Evolutionary conservation across 2,113 vertebrate genomes (phyloP).

Genomic region (Hylia prasina): DNA sequence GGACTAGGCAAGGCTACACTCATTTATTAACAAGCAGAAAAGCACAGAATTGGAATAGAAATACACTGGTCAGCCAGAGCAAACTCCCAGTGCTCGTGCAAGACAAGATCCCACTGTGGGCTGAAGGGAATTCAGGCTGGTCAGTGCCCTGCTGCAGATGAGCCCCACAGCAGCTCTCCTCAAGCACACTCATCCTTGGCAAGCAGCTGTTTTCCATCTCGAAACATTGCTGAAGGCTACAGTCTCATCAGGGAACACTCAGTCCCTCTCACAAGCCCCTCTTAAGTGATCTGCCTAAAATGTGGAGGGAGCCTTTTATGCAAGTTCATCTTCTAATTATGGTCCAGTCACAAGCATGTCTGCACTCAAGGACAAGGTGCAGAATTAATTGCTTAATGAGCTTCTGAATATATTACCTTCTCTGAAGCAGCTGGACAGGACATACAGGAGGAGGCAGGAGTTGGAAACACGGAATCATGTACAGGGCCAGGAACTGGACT

Average conservation of each 20-base stretch:
- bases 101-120: neutral
- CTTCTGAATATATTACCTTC: neutral
- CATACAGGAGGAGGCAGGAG: neutral
- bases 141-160: neutral
- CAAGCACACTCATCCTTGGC: neutral
- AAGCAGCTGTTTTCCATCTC: constrained; percentile 4
- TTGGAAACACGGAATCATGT: fast-evolving
- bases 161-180: neutral
- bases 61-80: neutral
- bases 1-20: neutral
- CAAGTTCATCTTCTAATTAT: neutral
- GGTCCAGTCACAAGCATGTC: neutral
- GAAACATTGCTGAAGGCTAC: neutral
- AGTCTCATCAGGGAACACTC: neutral
- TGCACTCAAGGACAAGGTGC: neutral
- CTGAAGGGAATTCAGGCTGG: neutral
- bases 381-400: neutral
- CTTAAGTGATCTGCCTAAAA: neutral
- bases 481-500: neutral
- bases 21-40: neutral
- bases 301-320: neutral
- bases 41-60: neutral
- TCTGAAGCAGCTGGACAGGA: neutral
- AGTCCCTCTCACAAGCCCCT: neutral
- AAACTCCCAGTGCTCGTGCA: neutral